Conservation (phyloP, 2,113 vertebrate genomes). For the Oplegnathus fasciatus region DNA sequence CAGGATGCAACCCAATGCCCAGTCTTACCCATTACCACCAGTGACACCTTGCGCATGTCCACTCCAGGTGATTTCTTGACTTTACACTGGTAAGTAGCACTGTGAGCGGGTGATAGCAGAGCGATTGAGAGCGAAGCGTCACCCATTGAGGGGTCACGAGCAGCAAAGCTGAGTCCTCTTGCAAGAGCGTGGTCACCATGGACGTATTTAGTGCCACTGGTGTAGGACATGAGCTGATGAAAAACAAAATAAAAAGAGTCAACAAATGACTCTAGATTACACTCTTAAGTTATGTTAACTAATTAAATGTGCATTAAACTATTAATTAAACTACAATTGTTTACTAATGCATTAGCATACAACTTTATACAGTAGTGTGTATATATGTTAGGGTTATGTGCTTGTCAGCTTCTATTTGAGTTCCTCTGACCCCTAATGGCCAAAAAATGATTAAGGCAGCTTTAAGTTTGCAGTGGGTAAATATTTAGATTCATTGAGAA, state of each 20-base stretch:
- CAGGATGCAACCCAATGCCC: neutral
- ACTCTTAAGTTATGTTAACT: neutral
- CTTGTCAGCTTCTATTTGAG: neutral
- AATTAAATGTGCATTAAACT: neutral
- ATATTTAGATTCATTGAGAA: neutral
- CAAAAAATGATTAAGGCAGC: neutral
- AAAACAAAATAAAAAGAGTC: neutral
- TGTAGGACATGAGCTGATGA: slow-evolving; percentile 87
- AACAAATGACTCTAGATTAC: neutral
- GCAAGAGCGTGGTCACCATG: slow-evolving; percentile 78
- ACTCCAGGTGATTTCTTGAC: slow-evolving; percentile 92
- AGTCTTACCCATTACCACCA: slow-evolving; percentile 89
- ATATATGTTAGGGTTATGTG: neutral
- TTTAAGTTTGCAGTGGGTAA: neutral
- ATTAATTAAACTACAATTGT: no score
- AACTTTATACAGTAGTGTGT: neutral
- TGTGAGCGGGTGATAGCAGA: slow-evolving; percentile 83
- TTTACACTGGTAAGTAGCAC: slow-evolving; percentile 91
- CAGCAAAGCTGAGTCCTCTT: slow-evolving; percentile 85
- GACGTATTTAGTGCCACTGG: slow-evolving; percentile 82
- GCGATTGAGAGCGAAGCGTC: slow-evolving; percentile 91
- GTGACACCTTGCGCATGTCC: slow-evolving; percentile 86
- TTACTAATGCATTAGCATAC: neutral
- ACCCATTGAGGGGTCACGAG: slow-evolving; percentile 86
- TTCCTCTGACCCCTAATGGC: neutral